Percentiles rank a stretch among this genome's conserved stretches.
phyloP scores from a whole-genome alignment of 2,797 vertebrate genomes.

The Bufotes viridis region DNA sequence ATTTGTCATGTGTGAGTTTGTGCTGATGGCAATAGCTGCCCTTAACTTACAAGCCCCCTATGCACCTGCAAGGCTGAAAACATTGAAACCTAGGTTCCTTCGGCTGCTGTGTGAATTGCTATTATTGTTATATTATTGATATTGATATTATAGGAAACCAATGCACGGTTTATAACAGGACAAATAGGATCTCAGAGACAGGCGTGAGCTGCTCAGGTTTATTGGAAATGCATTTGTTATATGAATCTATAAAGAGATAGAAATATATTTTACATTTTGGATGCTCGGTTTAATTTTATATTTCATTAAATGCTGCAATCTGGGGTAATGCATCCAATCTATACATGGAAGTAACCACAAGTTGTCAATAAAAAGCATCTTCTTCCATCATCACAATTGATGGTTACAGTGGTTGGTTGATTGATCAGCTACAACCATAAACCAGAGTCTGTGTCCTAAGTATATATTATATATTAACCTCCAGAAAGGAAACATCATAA shows the following conservation, averaged over 20 bases:
- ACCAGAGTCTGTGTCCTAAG: slow-evolving; percentile 18
- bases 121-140: too few species aligned
- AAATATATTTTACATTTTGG: slow-evolving; percentile 20
- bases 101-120: not conserved
- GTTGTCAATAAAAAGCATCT: slow-evolving; percentile 29
- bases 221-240: slow-evolving; percentile 19
- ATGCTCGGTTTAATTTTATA: not conserved
- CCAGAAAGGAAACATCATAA: not conserved
- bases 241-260: not conserved
- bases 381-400: slow-evolving; percentile 36
- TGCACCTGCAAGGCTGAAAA: too few species aligned
- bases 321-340: slow-evolving; percentile 19
- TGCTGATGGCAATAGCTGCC: too few species aligned
- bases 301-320: slow-evolving; percentile 35
- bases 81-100: not conserved
- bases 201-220: not conserved
- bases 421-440: slow-evolving; percentile 45
- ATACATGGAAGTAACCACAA: slow-evolving; percentile 17
- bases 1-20: too few species aligned
- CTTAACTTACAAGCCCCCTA: too few species aligned
- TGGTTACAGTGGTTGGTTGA: slow-evolving; percentile 10
- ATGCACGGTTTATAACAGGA: not conserved
- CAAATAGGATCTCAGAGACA: not conserved
- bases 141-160: not conserved
- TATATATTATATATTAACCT: slow-evolving; percentile 19